Evolutionary conservation across 2,113 vertebrate genomes (phyloP).

Genomic region (Tautogolabrus adspersus): DNA sequence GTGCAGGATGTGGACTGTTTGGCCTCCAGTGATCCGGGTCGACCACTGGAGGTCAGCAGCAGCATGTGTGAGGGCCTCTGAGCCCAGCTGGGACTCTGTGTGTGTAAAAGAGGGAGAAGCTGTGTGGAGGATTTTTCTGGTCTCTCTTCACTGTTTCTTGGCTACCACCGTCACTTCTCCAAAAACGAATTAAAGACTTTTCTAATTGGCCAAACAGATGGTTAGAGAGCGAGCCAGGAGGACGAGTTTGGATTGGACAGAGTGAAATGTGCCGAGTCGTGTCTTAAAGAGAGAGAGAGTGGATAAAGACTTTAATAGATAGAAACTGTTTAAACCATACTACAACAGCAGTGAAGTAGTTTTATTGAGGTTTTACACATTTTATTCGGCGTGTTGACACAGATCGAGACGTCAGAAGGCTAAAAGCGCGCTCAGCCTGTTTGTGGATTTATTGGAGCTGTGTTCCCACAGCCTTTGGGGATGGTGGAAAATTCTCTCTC

Average conservation of each 20-base stretch:
- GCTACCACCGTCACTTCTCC: not conserved
- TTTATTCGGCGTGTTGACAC: too few species aligned
- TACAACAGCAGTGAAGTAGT: too few species aligned
- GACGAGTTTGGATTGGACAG: not conserved
- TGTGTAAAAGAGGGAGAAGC: not conserved
- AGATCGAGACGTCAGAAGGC: too few species aligned
- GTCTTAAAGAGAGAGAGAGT: not conserved
- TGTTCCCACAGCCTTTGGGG: too few species aligned
- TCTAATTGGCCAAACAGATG: slow-evolving; percentile 26
- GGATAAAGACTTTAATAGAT: too few species aligned
- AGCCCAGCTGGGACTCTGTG: not conserved
- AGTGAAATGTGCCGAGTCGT: not conserved
- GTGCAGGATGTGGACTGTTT: not conserved
- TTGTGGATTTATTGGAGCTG: too few species aligned
- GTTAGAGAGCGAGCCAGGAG: not conserved
- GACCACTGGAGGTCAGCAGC: slow-evolving; percentile 84
- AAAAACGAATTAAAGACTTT: not conserved
- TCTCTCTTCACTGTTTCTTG: not conserved
- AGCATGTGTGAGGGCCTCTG: slow-evolving; percentile 44
- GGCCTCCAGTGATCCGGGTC: slow-evolving; percentile 3
- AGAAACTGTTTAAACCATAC: too few species aligned
- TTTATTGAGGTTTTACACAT: too few species aligned
- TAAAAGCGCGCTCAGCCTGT: too few species aligned
- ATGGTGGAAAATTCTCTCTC: too few species aligned
- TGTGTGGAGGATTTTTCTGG: too few species aligned